Evolutionary conservation across 2,888 invertebrate genomes (phyloP).

Genomic region (Tortricodes alternella): DNA sequence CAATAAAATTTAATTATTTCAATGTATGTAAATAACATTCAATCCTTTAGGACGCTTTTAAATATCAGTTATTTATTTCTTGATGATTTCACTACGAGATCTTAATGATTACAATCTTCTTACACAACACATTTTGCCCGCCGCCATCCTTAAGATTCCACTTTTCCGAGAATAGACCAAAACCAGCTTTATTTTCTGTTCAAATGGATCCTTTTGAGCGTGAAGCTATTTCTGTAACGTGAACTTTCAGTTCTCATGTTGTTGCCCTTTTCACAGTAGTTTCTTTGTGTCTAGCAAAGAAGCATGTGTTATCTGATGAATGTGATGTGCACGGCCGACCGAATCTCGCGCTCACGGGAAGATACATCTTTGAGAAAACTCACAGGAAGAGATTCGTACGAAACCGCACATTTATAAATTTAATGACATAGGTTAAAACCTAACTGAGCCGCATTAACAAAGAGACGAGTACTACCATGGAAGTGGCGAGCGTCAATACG

Average conservation of each 20-base stretch:
- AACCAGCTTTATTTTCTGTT: conserved; percentile 10
- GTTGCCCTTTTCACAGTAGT: conserved; percentile 27
- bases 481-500: conserved; percentile 50
- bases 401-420: conserved; percentile 2
- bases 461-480: conserved; percentile 33
- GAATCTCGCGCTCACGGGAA: not conserved
- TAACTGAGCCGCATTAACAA: not conserved
- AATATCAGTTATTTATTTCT: conserved; percentile 15
- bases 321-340: conserved; percentile 1
- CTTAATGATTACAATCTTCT: conserved; percentile 21
- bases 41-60: not conserved
- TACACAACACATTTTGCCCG: conserved; percentile 21
- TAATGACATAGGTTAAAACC: not conserved
- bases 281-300: conserved; percentile 25
- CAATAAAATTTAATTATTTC: too few relatives aligned
- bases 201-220: conserved; percentile 2
- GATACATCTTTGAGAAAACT: conserved; percentile 14
- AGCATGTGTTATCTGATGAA: conserved; percentile 21
- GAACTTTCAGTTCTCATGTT: conserved; percentile 26
- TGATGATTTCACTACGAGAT: conserved; percentile 23
- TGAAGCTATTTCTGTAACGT: conserved; percentile 19
- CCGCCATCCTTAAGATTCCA: conserved; percentile 25
- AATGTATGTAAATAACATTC: not conserved
- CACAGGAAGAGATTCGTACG: not conserved
- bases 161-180: not conserved